phyloP scores from a whole-genome alignment of 1,140 invertebrate genomes.

The Mercenaria mercenaria region DNA sequence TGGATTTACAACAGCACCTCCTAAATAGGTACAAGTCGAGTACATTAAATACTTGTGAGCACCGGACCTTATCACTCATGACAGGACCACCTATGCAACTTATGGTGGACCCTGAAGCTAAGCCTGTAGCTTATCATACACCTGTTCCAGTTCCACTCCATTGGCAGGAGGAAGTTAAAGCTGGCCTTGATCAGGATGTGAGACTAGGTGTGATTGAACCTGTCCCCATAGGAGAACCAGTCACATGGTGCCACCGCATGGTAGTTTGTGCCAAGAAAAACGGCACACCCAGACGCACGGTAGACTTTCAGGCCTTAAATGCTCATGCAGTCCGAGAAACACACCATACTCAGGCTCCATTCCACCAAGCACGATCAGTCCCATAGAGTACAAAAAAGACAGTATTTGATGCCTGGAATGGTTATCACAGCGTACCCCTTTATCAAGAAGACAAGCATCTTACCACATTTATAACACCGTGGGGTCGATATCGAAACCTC shows the following conservation, averaged over 20 bases:
- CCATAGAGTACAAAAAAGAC: constrained; percentile 54
- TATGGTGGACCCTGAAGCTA: constrained; percentile 39
- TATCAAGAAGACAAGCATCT: constrained; percentile 52
- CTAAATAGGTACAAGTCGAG: constrained; percentile 51
- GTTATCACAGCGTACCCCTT: constrained; percentile 63
- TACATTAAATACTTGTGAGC: constrained; percentile 69
- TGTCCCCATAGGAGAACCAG: constrained; percentile 55
- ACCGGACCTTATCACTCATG: constrained; percentile 60
- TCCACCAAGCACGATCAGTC: constrained; percentile 56
- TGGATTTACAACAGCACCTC: constrained; percentile 21
- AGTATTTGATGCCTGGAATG: too few species aligned
- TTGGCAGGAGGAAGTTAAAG: constrained; percentile 64
- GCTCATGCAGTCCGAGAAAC: constrained; percentile 14
- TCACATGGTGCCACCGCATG: constrained; percentile 72
- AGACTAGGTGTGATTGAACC: constrained; percentile 64
- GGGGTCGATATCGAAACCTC: constrained; percentile 67
- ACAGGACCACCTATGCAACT: constrained; percentile 29
- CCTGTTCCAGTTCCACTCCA: constrained; percentile 58
- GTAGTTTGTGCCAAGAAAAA: constrained; percentile 70
- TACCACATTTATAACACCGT: constrained; percentile 68
- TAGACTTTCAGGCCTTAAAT: constrained; percentile 43
- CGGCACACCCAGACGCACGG: constrained; percentile 65
- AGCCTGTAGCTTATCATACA: constrained; percentile 32
- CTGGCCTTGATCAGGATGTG: constrained; percentile 62
- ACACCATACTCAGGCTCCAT: constrained; percentile 41